A percentile compares a stretch with the other conserved stretches of the same genome.
Evolutionary conservation across 2,113 vertebrate genomes (phyloP).

Genomic region (Dasyornis broadbenti): DNA sequence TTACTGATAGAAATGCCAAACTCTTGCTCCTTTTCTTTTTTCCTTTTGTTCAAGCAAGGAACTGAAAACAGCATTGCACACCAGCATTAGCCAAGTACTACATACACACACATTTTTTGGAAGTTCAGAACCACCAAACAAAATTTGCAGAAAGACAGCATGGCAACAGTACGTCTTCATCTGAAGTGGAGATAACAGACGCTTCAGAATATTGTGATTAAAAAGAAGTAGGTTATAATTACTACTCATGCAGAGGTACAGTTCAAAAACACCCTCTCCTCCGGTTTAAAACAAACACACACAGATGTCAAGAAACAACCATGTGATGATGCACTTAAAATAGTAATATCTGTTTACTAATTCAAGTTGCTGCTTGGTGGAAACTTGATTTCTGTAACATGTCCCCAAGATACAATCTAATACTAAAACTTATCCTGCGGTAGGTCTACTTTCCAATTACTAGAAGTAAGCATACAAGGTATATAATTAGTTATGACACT

Average conservation of each 20-base stretch:
- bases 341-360: constrained; percentile 70
- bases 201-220: constrained; percentile 21
- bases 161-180: background rate
- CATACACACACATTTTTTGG: background rate
- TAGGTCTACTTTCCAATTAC: constrained; percentile 80
- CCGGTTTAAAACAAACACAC: constrained; percentile 42
- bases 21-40: background rate
- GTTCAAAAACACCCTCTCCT: constrained; percentile 30
- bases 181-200: constrained; percentile 39
- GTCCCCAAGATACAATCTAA: constrained; percentile 75
- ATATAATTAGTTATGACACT: constrained; percentile 90
- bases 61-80: background rate
- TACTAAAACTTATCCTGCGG: constrained; percentile 70
- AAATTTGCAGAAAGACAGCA: background rate
- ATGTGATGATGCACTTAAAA: constrained; percentile 62
- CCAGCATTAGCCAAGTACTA: background rate
- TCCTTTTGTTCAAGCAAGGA: background rate
- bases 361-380: constrained; percentile 68
- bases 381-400: constrained; percentile 69
- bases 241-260: background rate
- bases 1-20: background rate
- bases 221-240: constrained; percentile 34
- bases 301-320: constrained; percentile 57
- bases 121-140: background rate
- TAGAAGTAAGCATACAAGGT: constrained; percentile 78